Evolutionary conservation across 2,888 invertebrate species (phyloP), one percentile per base, ranked within the genome.

Genomic region (Platycnemis pennipes): DNA sequence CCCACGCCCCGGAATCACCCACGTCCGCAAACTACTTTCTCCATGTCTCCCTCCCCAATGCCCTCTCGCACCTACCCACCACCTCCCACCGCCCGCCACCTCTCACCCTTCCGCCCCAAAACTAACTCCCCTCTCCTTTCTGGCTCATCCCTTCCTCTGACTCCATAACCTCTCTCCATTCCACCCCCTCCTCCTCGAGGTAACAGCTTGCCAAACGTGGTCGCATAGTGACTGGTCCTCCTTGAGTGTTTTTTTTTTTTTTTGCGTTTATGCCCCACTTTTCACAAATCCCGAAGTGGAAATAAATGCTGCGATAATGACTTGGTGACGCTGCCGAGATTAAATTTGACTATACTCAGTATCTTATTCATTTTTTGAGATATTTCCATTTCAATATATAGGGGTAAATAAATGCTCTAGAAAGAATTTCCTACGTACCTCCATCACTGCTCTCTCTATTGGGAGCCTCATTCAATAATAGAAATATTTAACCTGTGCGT

Each of bases 1-100:
- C 63, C 44, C 26, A 56, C 56, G 42, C 26, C 89, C 56, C 56
- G 13, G 77, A 77, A 77, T 77, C 77, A 77, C 37, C 77, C 77
- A 77, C 77, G 77, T 77, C 77, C 77, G 77, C 77, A 77, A 77
- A 77, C 77, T 77, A 77, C 77, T 77, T 56, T 91, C 91, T 63
- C 44, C 56, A 44, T 31, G 16, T 49, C 44, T 8, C 91, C 63
- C 91, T 22, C 37, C n/a, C n/a, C n/a, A 46, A 19, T 88, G 16
- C 42, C n/a, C 46, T 88, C 88, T 19, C 49, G n/a, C 53, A 31
- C 53, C 88, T 53, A 31, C 31, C 19, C 37, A 89, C 42, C 46
- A n/a, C 88, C 88, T 13, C 45, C n/a, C 31, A 31, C 49, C 46
- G 3, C 46, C 46, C 46, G 11, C n/a, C 46, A 46, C 45, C n/a